These are phyloP conservation scores for Eupithecia exiguata DNA, from an alignment of 2,888 invertebrate genomes.

Conservation along the genomic window DNA sequence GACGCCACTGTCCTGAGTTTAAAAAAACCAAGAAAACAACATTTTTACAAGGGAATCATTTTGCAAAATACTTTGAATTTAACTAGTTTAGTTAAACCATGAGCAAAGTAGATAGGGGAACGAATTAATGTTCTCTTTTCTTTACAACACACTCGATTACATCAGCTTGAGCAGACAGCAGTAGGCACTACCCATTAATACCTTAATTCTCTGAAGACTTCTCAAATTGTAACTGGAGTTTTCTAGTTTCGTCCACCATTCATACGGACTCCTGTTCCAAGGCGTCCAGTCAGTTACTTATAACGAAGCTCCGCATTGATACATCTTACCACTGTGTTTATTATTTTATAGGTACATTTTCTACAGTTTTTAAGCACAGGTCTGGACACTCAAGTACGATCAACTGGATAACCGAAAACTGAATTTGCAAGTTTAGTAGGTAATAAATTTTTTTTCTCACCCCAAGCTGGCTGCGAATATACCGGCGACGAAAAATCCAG, in stretches of 20 bases:
- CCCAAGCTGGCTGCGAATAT: conserved; percentile 98
- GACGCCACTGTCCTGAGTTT: conserved; percentile 94
- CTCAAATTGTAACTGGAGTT: conserved; percentile 72
- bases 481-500: conserved; percentile 97
- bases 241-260: conserved; percentile 64
- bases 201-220: conserved; percentile 52
- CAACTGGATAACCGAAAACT: neutral
- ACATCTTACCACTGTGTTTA: no score
- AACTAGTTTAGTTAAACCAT: neutral
- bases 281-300: conserved; percentile 57
- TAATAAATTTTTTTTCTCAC: conserved; percentile 75
- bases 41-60: neutral
- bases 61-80: neutral
- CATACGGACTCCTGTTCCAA: conserved; percentile 45
- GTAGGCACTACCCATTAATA: conserved; percentile 43
- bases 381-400: neutral
- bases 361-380: neutral
- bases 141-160: neutral
- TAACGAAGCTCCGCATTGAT: conserved; percentile 49
- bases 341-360: no score
- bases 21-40: neutral
- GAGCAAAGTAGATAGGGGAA: neutral
- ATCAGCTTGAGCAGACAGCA: conserved; percentile 22
- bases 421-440: neutral
- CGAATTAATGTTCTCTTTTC: neutral